Evolutionary conservation across 2,797 vertebrate species (phyloP).

Genomic region (Rhincodon typus): DNA sequence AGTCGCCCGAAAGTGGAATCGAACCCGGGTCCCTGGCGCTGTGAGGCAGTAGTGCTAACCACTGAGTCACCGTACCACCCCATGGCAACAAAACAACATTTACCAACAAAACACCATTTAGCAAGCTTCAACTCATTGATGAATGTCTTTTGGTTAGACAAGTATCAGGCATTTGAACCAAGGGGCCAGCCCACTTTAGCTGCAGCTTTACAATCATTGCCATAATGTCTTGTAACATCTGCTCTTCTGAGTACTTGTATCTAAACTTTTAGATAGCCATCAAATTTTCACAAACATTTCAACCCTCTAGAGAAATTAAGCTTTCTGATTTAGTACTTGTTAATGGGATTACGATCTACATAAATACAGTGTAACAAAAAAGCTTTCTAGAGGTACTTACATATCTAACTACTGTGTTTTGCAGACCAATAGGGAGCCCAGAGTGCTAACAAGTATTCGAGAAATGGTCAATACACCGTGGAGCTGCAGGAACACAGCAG

Average conservation of each 20-base stretch:
- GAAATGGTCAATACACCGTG: neutral
- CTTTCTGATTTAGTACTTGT: neutral
- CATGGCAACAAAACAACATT: no score
- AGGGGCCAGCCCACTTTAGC: neutral
- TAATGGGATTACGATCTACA: neutral
- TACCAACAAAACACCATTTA: neutral
- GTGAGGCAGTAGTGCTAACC: no score
- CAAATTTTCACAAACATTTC: neutral
- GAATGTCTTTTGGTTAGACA: neutral
- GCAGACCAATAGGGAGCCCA: neutral
- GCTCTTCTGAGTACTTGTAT: neutral
- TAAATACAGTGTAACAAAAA: neutral
- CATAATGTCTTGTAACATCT: neutral
- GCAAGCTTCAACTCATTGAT: neutral
- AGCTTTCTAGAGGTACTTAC: neutral
- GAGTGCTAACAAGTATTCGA: neutral
- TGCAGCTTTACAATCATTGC: neutral
- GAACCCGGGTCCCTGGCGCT: no score
- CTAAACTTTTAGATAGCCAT: neutral
- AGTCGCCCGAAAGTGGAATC: no score
- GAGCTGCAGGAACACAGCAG: no score
- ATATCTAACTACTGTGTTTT: neutral
- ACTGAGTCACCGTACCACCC: no score
- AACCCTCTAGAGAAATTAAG: neutral
- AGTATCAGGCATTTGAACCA: neutral